Percentiles rank a stretch among this genome's conserved stretches.
phyloP scores from a whole-genome alignment of 2,797 vertebrate species.

The Fringilla coelebs region DNA sequence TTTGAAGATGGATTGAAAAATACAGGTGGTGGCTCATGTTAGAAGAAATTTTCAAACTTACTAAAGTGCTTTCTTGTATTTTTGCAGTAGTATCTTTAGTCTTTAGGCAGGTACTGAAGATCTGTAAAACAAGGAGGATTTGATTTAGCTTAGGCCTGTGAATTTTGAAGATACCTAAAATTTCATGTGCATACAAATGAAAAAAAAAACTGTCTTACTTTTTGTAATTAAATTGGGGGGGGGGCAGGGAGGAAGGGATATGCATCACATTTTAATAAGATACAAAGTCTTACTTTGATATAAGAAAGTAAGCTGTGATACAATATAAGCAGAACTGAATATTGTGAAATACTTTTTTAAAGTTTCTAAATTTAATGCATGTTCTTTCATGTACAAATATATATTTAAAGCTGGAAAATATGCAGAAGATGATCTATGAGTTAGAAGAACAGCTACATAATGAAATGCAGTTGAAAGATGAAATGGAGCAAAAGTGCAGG shows the following conservation, averaged over 20 bases:
- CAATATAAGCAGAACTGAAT: neutral
- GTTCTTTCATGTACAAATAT: constrained; percentile 45
- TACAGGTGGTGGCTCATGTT: neutral
- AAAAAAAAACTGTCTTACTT: neutral
- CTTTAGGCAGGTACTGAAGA: neutral
- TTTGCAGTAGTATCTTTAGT: neutral
- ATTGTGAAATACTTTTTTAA: neutral
- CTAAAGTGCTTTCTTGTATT: neutral
- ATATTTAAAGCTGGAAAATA: constrained; percentile 88
- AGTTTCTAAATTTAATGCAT: neutral
- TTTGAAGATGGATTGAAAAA: neutral
- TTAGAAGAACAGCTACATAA: constrained; percentile 95
- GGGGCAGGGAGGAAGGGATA: neutral
- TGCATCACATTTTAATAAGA: neutral
- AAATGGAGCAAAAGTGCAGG: constrained; percentile 99
- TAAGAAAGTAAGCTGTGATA: neutral
- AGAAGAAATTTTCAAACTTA: neutral
- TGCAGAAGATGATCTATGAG: constrained; percentile 94
- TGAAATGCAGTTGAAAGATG: constrained; percentile 98
- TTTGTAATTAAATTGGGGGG: neutral
- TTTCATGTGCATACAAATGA: neutral
- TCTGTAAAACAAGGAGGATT: neutral
- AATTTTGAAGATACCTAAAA: neutral
- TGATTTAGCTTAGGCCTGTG: neutral
- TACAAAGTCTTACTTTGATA: neutral